A percentile compares a stretch with the other conserved stretches of the same genome.
These are phyloP conservation scores for Chorisops tibialis DNA, from an alignment of 2,888 invertebrate species.

Conservation along the genomic window DNA sequence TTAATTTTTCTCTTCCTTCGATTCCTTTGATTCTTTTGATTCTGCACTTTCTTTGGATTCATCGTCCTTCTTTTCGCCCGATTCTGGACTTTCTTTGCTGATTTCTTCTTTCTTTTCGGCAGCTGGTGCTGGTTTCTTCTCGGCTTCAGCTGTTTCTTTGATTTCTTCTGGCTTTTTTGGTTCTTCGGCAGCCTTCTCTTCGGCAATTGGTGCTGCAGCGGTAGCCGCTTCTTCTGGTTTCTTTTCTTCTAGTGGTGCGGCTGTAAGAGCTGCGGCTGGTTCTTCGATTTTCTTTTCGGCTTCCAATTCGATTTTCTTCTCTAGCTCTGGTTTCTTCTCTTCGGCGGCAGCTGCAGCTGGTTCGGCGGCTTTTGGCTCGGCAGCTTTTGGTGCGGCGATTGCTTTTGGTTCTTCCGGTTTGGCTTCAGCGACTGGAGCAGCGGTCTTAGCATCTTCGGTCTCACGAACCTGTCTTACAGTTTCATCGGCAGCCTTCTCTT, in stretches of 20 bases:
- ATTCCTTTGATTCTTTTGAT: conserved; percentile 25
- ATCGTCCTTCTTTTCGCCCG: conserved; percentile 32
- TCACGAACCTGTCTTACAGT: conserved; percentile 40
- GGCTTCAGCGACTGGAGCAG: conserved; percentile 42
- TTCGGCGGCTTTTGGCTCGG: conserved; percentile 41
- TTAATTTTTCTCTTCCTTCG: conserved; percentile 1
- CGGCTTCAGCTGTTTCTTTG: conserved; percentile 42
- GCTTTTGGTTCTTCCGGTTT: conserved; percentile 39
- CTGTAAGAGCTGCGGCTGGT: conserved; percentile 31
- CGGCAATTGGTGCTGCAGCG: conserved; percentile 34
- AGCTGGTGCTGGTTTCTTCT: conserved; percentile 32
- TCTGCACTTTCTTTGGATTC: conserved; percentile 46
- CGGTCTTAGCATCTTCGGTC: conserved; percentile 35
- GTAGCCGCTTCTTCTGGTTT: conserved; percentile 41
- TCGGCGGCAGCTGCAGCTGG: conserved; percentile 37
- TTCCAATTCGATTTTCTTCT: conserved; percentile 43
- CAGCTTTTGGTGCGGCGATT: conserved; percentile 37
- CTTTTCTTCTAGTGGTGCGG: conserved; percentile 43
- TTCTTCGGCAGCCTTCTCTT: conserved; percentile 39
- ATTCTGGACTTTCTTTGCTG: conserved; percentile 36
- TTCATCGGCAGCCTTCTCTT: conserved; percentile 34
- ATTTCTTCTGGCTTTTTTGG: conserved; percentile 37
- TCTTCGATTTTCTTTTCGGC: conserved; percentile 20
- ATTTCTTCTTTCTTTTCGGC: conserved; percentile 31
- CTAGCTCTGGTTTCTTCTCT: conserved; percentile 41